These are phyloP conservation scores for Cantharis rustica DNA, from an alignment of 2,888 invertebrate genomes.

Conservation along the genomic window DNA sequence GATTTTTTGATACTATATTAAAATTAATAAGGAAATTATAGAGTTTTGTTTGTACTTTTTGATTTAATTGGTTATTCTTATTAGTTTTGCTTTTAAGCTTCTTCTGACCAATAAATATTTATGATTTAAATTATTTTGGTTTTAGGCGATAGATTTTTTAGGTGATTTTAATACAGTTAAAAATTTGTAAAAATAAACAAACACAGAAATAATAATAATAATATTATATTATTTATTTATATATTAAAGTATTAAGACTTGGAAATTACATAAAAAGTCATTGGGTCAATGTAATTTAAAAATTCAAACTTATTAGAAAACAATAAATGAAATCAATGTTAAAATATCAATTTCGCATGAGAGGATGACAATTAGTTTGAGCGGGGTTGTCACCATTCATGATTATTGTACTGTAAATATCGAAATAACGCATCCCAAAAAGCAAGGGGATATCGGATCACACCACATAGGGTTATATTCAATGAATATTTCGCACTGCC, in stretches of 20 bases:
- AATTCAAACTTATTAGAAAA: not conserved
- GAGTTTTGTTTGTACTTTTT: too few relatives aligned
- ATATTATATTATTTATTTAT: too few relatives aligned
- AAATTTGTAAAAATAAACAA: too few relatives aligned
- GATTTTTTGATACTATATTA: too few relatives aligned
- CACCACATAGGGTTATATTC: slow-evolving; percentile 37
- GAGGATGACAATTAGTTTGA: slow-evolving; percentile 41
- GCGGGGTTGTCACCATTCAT: slow-evolving; percentile 43
- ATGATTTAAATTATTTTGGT: too few relatives aligned
- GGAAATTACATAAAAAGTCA: not conserved
- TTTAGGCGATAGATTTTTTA: too few relatives aligned
- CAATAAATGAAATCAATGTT: slow-evolving; percentile 3
- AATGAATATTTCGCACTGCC: slow-evolving; percentile 48
- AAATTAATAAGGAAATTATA: too few relatives aligned
- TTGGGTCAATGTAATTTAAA: not conserved
- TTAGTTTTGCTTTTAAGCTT: too few relatives aligned
- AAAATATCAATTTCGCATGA: slow-evolving; percentile 21
- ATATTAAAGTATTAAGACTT: not conserved
- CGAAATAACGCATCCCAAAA: slow-evolving; percentile 35
- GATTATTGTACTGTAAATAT: slow-evolving; percentile 47
- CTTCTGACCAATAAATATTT: too few relatives aligned
- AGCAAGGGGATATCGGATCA: slow-evolving; percentile 43
- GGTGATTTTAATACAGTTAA: too few relatives aligned
- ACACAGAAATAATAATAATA: too few relatives aligned
- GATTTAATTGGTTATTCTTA: too few relatives aligned